phyloP scores from a whole-genome alignment of 2,797 vertebrate genomes.

The Zenarchopterus dispar region DNA sequence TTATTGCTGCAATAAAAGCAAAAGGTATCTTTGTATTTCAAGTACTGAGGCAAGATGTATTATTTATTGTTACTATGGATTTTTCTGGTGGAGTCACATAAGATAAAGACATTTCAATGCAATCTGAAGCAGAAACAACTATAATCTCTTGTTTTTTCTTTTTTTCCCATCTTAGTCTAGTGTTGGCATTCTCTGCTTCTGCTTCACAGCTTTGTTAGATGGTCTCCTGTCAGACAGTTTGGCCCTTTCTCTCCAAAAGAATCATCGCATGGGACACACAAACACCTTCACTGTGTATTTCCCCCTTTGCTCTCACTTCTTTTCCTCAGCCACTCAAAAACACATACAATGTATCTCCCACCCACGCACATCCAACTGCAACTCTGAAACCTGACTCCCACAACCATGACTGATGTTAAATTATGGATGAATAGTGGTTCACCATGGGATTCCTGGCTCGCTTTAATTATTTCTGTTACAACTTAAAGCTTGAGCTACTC shows the following conservation, averaged over 20 bases:
- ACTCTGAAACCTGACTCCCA: constrained; percentile 54
- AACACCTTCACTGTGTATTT: constrained; percentile 27
- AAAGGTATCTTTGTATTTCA: constrained; percentile 32
- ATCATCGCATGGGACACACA: constrained; percentile 15
- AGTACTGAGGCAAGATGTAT: constrained; percentile 25
- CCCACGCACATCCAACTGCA: constrained; percentile 55
- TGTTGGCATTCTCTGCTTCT: constrained; percentile 11
- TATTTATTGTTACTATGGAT: background rate
- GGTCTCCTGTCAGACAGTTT: constrained; percentile 27
- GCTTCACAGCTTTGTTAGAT: constrained; percentile 11
- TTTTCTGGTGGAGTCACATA: too few species aligned
- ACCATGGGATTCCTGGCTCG: constrained; percentile 46
- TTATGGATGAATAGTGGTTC: constrained; percentile 63
- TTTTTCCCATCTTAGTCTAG: constrained; percentile 9
- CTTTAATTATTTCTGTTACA: constrained; percentile 54
- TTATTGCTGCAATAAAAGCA: constrained; percentile 62
- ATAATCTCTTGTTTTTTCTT: constrained; percentile 3
- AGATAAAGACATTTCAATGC: too few species aligned
- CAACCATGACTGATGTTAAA: constrained; percentile 56
- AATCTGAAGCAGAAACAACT: constrained; percentile 2
- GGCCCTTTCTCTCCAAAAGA: constrained; percentile 16
- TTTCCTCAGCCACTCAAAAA: constrained; percentile 34
- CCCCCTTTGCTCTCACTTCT: constrained; percentile 40
- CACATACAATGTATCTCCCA: constrained; percentile 46
- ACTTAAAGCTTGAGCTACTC: constrained; percentile 18